These are phyloP conservation scores for Aramus guarauna DNA, from an alignment of 2,113 vertebrate genomes.

Conservation along the genomic window DNA sequence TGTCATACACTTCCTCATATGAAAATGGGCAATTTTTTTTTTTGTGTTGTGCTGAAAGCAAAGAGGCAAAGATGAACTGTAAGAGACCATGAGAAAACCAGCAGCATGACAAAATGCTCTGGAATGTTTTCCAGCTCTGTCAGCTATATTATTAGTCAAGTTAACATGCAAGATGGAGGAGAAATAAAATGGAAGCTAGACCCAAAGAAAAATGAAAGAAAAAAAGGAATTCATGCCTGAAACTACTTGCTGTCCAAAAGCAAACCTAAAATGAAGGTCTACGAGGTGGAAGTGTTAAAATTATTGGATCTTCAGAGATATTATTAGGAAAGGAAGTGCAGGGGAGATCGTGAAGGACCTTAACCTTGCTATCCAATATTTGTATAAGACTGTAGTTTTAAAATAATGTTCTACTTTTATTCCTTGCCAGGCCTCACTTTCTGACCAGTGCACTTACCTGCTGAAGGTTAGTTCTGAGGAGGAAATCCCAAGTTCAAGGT, in stretches of 20 bases:
- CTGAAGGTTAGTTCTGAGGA: background rate
- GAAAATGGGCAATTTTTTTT: background rate
- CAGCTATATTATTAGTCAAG: background rate
- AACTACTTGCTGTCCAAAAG: background rate
- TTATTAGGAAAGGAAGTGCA: background rate
- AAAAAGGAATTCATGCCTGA: background rate
- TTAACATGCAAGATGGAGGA: background rate
- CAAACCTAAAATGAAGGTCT: background rate
- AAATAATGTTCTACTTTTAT: background rate
- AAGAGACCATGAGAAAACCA: background rate
- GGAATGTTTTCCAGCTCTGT: background rate
- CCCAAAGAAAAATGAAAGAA: background rate
- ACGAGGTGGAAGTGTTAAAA: background rate
- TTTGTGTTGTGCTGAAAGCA: background rate
- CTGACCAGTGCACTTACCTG: background rate
- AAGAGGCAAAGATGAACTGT: background rate
- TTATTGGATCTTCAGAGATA: background rate
- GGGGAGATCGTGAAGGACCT: background rate
- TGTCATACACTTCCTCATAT: background rate
- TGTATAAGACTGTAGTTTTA: background rate
- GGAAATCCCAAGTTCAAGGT: background rate
- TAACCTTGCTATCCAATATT: background rate
- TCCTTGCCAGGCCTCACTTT: background rate
- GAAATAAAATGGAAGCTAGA: background rate
- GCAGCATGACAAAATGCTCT: background rate